phyloP scores from a whole-genome alignment of 2,797 vertebrate genomes.

The Nyctibius grandis region DNA sequence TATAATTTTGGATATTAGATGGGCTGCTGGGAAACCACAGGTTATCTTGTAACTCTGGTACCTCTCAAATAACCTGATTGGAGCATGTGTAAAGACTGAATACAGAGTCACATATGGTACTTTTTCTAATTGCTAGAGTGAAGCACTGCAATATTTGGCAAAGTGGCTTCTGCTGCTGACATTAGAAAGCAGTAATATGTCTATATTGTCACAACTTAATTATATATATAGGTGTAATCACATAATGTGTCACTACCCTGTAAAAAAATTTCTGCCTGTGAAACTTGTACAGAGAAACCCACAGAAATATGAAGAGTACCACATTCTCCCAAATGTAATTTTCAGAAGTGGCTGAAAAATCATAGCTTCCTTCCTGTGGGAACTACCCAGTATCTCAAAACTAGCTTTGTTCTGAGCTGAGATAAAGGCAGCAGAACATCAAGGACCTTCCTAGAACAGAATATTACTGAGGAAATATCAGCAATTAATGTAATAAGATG shows the following conservation, averaged over 20 bases:
- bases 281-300: conserved; percentile 48
- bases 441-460: not conserved
- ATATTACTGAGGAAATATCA: not conserved
- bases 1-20: conserved; percentile 41
- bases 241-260: conserved; percentile 56
- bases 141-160: conserved; percentile 58
- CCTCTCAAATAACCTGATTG: not conserved
- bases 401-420: not conserved
- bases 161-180: conserved; percentile 64
- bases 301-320: conserved; percentile 44
- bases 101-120: conserved; percentile 23
- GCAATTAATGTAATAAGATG: not conserved
- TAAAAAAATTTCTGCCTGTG: conserved; percentile 10
- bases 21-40: conserved; percentile 15
- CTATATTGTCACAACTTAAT: conserved; percentile 70
- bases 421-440: not conserved
- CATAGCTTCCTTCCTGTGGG: not conserved
- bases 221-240: conserved; percentile 61
- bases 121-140: conserved; percentile 58
- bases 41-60: conserved; percentile 18
- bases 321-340: conserved; percentile 7
- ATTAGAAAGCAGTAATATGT: conserved; percentile 53
- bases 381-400: not conserved
- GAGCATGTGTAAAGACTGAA: conserved; percentile 7
- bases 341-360: not conserved